Evolutionary conservation across 2,797 vertebrate genomes (phyloP).

Genomic region (Pseudochirops corinnae): DNA sequence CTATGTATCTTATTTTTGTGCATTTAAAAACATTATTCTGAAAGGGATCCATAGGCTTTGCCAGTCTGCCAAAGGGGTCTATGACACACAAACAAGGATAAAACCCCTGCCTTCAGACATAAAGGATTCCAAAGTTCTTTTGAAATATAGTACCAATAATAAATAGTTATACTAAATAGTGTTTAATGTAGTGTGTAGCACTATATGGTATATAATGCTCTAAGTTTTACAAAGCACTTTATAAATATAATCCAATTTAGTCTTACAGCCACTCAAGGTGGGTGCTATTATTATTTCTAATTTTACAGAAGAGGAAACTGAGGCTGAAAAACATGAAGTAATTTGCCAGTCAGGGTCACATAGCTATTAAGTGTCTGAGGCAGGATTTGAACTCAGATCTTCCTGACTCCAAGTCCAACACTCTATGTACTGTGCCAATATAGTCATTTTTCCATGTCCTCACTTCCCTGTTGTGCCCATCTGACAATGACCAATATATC

Average conservation of each 20-base stretch:
- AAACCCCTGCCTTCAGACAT: background rate
- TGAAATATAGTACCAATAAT: background rate
- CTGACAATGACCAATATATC: background rate
- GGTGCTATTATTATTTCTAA: background rate
- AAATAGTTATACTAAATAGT: background rate
- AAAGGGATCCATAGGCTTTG: background rate
- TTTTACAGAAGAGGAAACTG: background rate
- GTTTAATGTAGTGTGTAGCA: background rate
- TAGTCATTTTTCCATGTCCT: background rate
- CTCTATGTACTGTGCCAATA: background rate
- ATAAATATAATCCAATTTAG: background rate
- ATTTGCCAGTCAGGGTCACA: background rate
- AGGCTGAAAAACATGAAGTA: background rate
- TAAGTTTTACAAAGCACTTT: background rate
- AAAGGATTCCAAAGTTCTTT: background rate
- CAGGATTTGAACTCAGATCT: background rate
- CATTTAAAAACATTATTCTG: background rate
- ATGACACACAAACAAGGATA: background rate
- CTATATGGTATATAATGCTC: background rate
- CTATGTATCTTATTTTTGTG: background rate
- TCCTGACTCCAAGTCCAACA: background rate
- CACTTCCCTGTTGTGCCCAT: background rate
- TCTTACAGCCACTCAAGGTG: background rate
- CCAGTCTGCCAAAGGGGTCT: background rate
- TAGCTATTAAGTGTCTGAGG: background rate